Percentiles rank a stretch among this genome's conserved stretches.
phyloP scores from a whole-genome alignment of 2,797 vertebrate genomes.

The Saxicola maurus region DNA sequence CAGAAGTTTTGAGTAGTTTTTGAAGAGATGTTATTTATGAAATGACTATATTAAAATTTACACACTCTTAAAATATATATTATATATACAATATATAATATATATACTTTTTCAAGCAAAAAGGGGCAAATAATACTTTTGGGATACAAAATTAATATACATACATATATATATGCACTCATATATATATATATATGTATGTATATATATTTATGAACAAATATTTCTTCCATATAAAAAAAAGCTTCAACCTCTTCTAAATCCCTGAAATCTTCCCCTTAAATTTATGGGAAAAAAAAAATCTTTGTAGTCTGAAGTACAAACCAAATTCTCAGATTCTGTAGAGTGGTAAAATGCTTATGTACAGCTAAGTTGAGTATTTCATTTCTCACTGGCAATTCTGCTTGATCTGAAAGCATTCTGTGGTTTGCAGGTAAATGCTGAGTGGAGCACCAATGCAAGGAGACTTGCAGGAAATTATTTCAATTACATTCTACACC shows the following conservation, averaged over 20 bases:
- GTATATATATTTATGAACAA: conserved; percentile 43
- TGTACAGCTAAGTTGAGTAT: background rate
- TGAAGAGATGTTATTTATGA: conserved; percentile 42
- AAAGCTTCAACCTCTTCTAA: conserved; percentile 59
- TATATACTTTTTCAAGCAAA: conserved; percentile 28
- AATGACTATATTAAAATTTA: conserved; percentile 61
- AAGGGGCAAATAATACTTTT: conserved; percentile 48
- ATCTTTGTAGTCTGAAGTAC: background rate
- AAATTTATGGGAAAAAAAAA: conserved; percentile 24
- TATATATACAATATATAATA: conserved; percentile 57
- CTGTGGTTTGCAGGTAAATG: conserved; percentile 7
- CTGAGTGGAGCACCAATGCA: conserved; percentile 31
- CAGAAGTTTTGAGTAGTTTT: background rate
- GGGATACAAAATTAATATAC: conserved; percentile 59
- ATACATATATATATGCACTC: conserved; percentile 59
- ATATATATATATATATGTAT: conserved; percentile 53
- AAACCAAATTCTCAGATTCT: background rate
- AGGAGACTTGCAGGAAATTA: conserved; percentile 26
- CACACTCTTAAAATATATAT: conserved; percentile 53
- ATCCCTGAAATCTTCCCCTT: conserved; percentile 68
- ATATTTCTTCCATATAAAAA: conserved; percentile 66
- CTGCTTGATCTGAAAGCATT: background rate
- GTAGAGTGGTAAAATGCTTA: background rate
- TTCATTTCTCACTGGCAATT: background rate
- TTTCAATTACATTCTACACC: conserved; percentile 13